phyloP scores from a whole-genome alignment of 2,113 vertebrate genomes.

The Rhipidura dahli region DNA sequence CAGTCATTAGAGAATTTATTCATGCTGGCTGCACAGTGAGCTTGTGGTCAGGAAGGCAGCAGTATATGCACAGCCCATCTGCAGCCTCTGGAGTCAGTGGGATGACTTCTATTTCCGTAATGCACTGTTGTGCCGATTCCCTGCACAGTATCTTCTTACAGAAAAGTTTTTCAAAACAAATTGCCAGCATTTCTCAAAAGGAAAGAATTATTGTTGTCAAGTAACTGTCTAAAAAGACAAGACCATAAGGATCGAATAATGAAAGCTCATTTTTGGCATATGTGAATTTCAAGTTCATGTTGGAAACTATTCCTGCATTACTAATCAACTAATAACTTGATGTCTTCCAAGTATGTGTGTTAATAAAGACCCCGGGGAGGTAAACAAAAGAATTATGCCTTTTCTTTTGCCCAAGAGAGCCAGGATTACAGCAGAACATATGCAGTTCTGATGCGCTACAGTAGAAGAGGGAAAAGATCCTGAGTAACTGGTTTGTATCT shows the following conservation, averaged over 20 bases:
- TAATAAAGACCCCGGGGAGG: constrained; percentile 51
- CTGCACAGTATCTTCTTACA: not conserved
- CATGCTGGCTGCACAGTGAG: not conserved
- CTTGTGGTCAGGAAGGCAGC: not conserved
- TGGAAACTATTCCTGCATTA: constrained; percentile 48
- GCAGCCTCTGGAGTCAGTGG: not conserved
- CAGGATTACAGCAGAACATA: not conserved
- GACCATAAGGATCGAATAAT: constrained; percentile 42
- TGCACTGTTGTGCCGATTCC: not conserved
- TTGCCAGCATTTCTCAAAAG: constrained; percentile 47
- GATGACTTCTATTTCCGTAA: not conserved
- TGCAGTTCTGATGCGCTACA: not conserved
- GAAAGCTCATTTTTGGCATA: constrained; percentile 8
- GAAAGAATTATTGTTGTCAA: constrained; percentile 2
- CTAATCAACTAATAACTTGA: constrained; percentile 55
- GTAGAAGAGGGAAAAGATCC: not conserved
- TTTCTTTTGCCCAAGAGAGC: constrained; percentile 17
- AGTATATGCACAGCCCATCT: not conserved
- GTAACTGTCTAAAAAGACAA: constrained; percentile 24
- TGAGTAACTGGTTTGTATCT: not conserved
- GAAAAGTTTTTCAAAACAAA: not conserved
- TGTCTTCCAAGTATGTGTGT: not conserved
- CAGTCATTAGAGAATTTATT: not conserved
- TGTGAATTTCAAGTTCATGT: constrained; percentile 13
- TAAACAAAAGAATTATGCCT: constrained; percentile 40